phyloP scores from a whole-genome alignment of 2,888 invertebrate genomes.

The Tiphia femorata region DNA sequence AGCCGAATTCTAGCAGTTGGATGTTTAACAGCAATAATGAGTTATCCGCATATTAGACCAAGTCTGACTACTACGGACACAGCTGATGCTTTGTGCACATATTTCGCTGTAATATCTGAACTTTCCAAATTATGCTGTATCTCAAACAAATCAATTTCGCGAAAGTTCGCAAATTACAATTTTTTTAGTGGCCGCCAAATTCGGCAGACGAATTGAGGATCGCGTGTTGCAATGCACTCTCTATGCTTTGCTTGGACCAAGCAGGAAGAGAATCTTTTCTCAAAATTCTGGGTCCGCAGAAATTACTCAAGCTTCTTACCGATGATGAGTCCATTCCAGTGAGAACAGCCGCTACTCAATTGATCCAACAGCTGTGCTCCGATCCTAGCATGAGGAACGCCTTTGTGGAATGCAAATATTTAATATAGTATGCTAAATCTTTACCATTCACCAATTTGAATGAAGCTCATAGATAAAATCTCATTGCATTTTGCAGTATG shows the following conservation, averaged over 20 bases:
- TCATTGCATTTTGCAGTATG: conserved; percentile 66
- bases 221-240: conserved; percentile 46
- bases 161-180: background rate
- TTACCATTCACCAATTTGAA: background rate
- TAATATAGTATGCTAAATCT: conserved; percentile 46
- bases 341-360: conserved; percentile 44
- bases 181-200: conserved; percentile 1
- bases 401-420: conserved; percentile 49
- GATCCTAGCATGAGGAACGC: conserved; percentile 43
- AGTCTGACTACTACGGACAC: conserved; percentile 38
- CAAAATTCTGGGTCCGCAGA: conserved; percentile 27
- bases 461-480: conserved; percentile 1
- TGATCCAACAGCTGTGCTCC: conserved; percentile 47
- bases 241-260: conserved; percentile 42
- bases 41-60: conserved; percentile 33
- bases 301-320: conserved; percentile 43
- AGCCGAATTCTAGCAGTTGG: conserved; percentile 35
- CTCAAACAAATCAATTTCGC: too few species aligned
- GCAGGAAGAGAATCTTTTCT: conserved; percentile 39
- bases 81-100: conserved; percentile 42
- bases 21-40: conserved; percentile 38
- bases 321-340: conserved; percentile 45
- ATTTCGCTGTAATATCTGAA: conserved; percentile 46
- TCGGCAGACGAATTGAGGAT: conserved; percentile 50
- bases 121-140: too few species aligned